Percentiles rank a stretch among this genome's conserved stretches.
phyloP scores from a whole-genome alignment of 2,888 invertebrate species.

The Cephus spinipes region DNA sequence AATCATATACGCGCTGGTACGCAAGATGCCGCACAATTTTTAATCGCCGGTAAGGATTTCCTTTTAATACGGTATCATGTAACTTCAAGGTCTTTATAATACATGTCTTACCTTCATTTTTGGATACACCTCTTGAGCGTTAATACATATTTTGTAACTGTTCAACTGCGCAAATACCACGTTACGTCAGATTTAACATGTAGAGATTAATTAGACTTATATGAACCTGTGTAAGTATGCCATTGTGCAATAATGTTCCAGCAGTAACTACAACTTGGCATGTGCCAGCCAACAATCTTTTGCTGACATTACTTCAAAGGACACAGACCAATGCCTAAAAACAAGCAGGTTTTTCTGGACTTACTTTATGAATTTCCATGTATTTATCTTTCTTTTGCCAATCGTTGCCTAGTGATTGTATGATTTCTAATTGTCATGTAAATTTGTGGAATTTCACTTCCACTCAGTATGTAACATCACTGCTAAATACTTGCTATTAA shows the following conservation, averaged over 20 bases:
- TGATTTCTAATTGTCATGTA: neutral
- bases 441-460: neutral
- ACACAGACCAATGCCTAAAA: conserved; percentile 50
- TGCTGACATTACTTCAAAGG: conserved; percentile 31
- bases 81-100: neutral
- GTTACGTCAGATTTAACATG: conserved; percentile 27
- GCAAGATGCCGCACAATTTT: neutral
- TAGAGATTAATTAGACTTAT: conserved; percentile 11
- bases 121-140: conserved; percentile 14
- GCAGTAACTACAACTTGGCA: conserved; percentile 4
- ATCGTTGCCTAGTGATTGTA: neutral
- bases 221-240: neutral
- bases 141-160: conserved; percentile 15
- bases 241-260: conserved; percentile 3
- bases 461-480: neutral
- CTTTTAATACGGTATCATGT: neutral
- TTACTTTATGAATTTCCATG: conserved; percentile 4
- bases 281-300: conserved; percentile 11
- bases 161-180: conserved; percentile 27
- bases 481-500: neutral
- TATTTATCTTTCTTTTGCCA: neutral
- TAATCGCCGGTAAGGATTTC: neutral
- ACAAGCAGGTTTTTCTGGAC: conserved; percentile 49
- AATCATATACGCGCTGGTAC: neutral
- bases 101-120: neutral